Base-by-base conservation (phyloP, 2,797 vertebrate genomes). In the Mus minutoides region DNA sequence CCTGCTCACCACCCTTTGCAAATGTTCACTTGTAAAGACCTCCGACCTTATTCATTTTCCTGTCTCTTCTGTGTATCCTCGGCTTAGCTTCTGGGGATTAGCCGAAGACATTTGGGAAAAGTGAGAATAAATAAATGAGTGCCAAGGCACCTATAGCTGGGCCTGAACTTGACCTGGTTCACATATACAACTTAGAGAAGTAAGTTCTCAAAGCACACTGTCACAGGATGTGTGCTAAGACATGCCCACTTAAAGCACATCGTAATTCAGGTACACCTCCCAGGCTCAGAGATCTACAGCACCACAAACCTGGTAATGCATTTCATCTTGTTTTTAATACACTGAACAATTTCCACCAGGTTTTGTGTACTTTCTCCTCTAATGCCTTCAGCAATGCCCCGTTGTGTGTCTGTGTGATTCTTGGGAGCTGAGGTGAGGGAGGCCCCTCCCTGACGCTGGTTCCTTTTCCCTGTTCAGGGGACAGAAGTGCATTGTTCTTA, bases 401-500 rank as follows among this genome's bases (percentile, higher is more conserved):
- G 60, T 7, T 73, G 37, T 54, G 0, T 37, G 14, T 56, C 79
- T 73, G 52, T 67, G 37, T 34, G 64, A 76, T 71, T 16, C 80
- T 3, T 12, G 4, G 62, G 73, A 37, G 26, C 71, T n/a, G 58
- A 62, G 22, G 3, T 14, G 22, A 71, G 6, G 14, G 86, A 24
- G 40, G 52, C 60, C 49, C 26, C 49, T 13, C 60, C 8, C 13
- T 79, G 52, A 19, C 0, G 0, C 22, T 9, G 37, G 24, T 8
- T 64, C 26, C 24, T 17, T n/a, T 49, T 67, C 29, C 76, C 76
- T 90, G 76, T 37, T 91, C 13, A 24, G 69, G 71, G 56, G 49
- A 69, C 85, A 83, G 73, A 83, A 54, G 31, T 2, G n/a, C 12
- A 62, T 88, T 85, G 75, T 94, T 91, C 85, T 94, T 6, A 3